These are phyloP conservation scores for Crocallis elinguaria DNA, from an alignment of 2,888 invertebrate species.

Conservation along the genomic window DNA sequence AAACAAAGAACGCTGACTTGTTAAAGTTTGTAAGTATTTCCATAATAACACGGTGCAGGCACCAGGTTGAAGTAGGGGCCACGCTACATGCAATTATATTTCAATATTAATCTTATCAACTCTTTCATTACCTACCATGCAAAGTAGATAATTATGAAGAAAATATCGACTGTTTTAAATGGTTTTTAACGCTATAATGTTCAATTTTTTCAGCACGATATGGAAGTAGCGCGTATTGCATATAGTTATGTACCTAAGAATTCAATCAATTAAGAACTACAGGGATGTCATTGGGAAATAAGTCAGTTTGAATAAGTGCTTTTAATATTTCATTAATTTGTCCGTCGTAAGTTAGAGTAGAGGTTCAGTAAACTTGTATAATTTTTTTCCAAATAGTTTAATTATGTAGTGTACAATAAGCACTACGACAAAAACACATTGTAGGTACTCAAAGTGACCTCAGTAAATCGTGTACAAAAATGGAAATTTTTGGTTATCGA, in stretches of 20 bases:
- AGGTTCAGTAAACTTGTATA: too few species aligned
- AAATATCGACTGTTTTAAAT: slow-evolving; percentile 9
- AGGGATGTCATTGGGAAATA: too few species aligned
- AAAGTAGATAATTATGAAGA: slow-evolving; percentile 43
- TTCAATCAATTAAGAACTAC: too few species aligned
- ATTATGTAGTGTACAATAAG: too few species aligned
- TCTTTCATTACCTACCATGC: slow-evolving; percentile 52
- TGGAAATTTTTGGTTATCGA: neutral
- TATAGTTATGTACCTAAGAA: neutral
- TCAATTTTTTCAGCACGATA: neutral
- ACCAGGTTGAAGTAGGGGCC: slow-evolving; percentile 39
- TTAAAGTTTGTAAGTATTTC: slow-evolving; percentile 67
- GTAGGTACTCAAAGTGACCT: too few species aligned
- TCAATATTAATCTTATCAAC: slow-evolving; percentile 63
- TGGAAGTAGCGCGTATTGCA: neutral
- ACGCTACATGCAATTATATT: slow-evolving; percentile 68
- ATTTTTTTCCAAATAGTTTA: too few species aligned
- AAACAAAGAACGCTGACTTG: slow-evolving; percentile 68
- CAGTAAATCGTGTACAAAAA: too few species aligned
- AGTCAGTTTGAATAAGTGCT: too few species aligned
- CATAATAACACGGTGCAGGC: slow-evolving; percentile 68
- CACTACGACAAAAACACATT: too few species aligned
- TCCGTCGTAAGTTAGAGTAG: too few species aligned
- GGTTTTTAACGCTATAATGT: neutral
- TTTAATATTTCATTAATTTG: too few species aligned